Conservation (phyloP, 2,888 invertebrate genomes). For the Lithophane ornitopus region DNA sequence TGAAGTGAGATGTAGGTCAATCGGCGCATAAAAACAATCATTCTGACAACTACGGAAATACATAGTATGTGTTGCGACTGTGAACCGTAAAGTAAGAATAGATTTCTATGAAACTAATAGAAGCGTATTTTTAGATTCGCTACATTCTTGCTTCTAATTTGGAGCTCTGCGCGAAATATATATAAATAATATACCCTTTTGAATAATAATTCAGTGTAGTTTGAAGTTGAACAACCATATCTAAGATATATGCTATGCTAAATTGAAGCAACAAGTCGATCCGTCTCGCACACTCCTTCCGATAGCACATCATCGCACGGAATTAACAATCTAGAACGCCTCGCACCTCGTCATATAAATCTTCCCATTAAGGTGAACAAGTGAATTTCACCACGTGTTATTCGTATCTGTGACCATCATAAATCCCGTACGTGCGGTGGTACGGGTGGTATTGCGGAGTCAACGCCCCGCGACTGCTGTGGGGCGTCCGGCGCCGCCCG, state of each 20-base stretch:
- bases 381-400: conserved; percentile 78
- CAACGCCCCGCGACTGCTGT: conserved; percentile 69
- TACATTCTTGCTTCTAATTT: conserved; percentile 5
- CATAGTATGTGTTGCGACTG: conserved; percentile 32
- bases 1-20: conserved; percentile 73
- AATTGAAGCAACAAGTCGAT: conserved; percentile 65
- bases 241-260: conserved; percentile 12
- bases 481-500: conserved; percentile 71
- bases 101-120: conserved; percentile 22
- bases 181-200: not conserved
- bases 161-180: not conserved
- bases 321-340: conserved; percentile 65
- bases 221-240: not conserved
- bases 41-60: conserved; percentile 54
- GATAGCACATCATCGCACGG: conserved; percentile 59
- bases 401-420: conserved; percentile 73
- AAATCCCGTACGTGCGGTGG: conserved; percentile 74
- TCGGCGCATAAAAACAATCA: conserved; percentile 71
- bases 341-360: conserved; percentile 71
- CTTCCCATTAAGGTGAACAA: conserved; percentile 74
- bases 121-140: conserved; percentile 13
- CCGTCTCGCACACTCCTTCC: conserved; percentile 54
- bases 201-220: not conserved
- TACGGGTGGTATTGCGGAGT: conserved; percentile 66
- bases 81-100: conserved; percentile 31